These are phyloP conservation scores for Netelia inedita DNA, from an alignment of 2,888 invertebrate genomes.

Conservation along the genomic window DNA sequence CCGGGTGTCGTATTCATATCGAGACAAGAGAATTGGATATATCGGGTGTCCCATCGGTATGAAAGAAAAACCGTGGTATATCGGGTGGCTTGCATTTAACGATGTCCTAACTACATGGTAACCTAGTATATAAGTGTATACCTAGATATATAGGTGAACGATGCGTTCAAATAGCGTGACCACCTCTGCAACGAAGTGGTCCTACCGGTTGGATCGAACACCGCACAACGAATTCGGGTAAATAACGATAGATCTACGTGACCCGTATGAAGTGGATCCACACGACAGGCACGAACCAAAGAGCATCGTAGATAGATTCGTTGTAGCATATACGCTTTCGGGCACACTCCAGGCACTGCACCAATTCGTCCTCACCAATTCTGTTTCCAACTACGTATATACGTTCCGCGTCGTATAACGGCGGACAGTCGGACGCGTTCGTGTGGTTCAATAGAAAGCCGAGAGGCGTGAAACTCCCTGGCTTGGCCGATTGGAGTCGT, in stretches of 20 bases:
- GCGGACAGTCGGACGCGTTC: neutral
- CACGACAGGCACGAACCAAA: slow-evolving; percentile 43
- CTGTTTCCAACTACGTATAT: slow-evolving; percentile 13
- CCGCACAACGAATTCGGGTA: slow-evolving; percentile 48
- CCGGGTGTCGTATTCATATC: too few relatives aligned
- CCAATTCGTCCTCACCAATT: slow-evolving; percentile 16
- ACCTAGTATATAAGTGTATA: neutral
- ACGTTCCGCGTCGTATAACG: neutral
- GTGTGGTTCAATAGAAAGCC: slow-evolving; percentile 4
- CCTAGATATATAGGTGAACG: neutral
- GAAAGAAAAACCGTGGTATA: too few relatives aligned
- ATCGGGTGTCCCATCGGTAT: too few relatives aligned
- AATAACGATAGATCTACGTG: slow-evolving; percentile 66
- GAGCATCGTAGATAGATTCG: slow-evolving; percentile 25
- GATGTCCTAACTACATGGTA: too few relatives aligned
- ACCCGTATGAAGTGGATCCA: slow-evolving; percentile 55
- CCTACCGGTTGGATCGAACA: neutral
- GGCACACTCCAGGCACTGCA: neutral
- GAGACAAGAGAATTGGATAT: too few relatives aligned
- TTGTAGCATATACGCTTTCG: too few relatives aligned
- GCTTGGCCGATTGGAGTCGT: neutral
- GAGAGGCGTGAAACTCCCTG: neutral
- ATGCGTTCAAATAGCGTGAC: slow-evolving; percentile 6
- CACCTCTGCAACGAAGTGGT: slow-evolving; percentile 10
- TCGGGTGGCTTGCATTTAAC: too few relatives aligned